Conservation (phyloP, 2,888 invertebrate species). For the Yponomeuta evonymella region DNA sequence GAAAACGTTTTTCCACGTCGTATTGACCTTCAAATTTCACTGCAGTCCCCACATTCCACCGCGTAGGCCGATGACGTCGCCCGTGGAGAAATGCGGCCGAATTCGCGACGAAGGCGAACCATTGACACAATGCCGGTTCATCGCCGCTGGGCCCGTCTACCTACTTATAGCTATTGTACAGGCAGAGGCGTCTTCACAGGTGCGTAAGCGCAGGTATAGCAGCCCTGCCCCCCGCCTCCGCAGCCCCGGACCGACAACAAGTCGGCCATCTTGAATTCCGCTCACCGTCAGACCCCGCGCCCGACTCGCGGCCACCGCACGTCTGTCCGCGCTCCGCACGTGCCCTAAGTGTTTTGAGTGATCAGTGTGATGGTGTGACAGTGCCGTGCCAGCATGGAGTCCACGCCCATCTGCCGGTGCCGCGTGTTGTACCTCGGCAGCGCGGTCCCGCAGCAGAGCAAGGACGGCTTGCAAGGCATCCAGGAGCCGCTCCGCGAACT, state of each 20-base stretch:
- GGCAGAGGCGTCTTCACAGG: conserved; percentile 60
- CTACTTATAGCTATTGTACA: conserved; percentile 24
- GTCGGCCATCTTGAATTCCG: conserved; percentile 70
- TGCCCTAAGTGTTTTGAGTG: conserved; percentile 42
- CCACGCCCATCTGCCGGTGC: conserved; percentile 97
- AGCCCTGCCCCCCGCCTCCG: conserved; percentile 29
- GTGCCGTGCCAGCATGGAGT: conserved; percentile 78
- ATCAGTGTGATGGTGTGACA: conserved; percentile 67
- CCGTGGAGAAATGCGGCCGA: conserved; percentile 65
- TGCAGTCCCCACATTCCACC: conserved; percentile 59
- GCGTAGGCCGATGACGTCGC: conserved; percentile 53
- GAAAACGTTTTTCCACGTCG: neutral
- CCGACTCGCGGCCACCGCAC: conserved; percentile 62
- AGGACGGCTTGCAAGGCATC: conserved; percentile 97
- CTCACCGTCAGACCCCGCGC: conserved; percentile 67
- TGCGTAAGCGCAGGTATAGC: conserved; percentile 63
- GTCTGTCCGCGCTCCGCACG: conserved; percentile 27
- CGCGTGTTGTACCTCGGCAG: conserved; percentile 97
- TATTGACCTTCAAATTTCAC: conserved; percentile 65
- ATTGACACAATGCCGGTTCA: conserved; percentile 72
- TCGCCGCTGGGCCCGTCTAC: conserved; percentile 45
- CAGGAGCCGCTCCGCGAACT: conserved; percentile 97
- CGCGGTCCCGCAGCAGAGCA: conserved; percentile 97
- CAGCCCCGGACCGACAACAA: conserved; percentile 28
- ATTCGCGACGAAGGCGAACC: conserved; percentile 66